Evolutionary conservation across 1,140 invertebrate species (phyloP).

Genomic region (Mylabris phalerata): DNA sequence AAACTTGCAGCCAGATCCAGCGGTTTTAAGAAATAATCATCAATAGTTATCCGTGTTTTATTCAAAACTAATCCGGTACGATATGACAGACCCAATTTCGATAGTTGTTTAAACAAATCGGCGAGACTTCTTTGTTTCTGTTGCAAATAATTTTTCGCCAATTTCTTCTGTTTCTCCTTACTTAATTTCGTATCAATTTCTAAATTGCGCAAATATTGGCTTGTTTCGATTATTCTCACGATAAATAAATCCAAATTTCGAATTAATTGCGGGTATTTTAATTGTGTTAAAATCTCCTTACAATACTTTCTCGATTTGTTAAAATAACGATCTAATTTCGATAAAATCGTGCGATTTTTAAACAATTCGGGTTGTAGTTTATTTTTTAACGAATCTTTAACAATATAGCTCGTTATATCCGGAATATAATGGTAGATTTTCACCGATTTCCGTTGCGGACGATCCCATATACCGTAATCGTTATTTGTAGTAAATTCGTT

Average conservation of each 20-base stretch:
- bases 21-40: constrained; percentile 51
- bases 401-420: constrained; percentile 27
- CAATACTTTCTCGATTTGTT: constrained; percentile 56
- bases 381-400: neutral
- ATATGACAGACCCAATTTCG: constrained; percentile 67
- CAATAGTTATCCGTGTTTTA: constrained; percentile 38
- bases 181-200: constrained; percentile 56
- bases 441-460: constrained; percentile 44
- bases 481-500: constrained; percentile 17
- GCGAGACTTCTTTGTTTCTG: constrained; percentile 75
- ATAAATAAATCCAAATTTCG: constrained; percentile 58
- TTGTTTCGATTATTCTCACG: constrained; percentile 55
- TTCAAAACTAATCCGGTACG: constrained; percentile 58
- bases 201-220: constrained; percentile 54
- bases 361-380: neutral
- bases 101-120: constrained; percentile 75
- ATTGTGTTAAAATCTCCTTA: constrained; percentile 51
- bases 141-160: constrained; percentile 74
- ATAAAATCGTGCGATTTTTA: no score
- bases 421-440: constrained; percentile 47
- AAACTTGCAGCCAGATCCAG: constrained; percentile 52
- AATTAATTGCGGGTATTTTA: constrained; percentile 52
- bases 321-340: constrained; percentile 42
- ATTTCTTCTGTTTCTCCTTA: constrained; percentile 70
- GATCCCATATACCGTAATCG: constrained; percentile 46